Conservation (phyloP, 2,113 vertebrate genomes). For the Apaloderma vittatum region DNA sequence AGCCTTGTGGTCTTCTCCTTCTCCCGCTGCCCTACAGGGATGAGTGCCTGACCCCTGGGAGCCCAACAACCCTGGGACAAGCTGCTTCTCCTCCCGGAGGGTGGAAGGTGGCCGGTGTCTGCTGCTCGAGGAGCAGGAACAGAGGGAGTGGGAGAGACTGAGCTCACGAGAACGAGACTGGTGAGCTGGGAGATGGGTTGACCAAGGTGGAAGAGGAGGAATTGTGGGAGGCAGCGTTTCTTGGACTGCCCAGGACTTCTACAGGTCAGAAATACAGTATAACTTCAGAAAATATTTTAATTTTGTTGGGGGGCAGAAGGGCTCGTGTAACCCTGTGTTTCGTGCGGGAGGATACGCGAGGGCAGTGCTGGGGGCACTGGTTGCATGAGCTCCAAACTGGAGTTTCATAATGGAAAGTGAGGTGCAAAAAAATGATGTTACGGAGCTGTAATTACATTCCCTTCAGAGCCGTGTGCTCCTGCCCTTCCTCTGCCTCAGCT, state of each 20-base stretch:
- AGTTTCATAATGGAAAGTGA: not conserved
- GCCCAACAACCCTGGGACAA: rapidly evolving
- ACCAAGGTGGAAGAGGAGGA: not conserved
- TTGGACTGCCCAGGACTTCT: not conserved
- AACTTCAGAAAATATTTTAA: not conserved
- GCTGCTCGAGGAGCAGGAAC: not conserved
- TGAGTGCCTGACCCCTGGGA: not conserved
- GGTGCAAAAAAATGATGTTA: not conserved
- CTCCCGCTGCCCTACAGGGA: not conserved
- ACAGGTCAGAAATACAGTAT: not conserved
- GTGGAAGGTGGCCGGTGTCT: not conserved
- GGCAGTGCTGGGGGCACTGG: not conserved
- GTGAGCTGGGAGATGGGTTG: not conserved
- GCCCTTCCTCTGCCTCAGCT: not conserved
- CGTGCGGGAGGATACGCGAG: not conserved
- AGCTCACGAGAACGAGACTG: not conserved
- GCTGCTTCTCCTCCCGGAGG: not conserved
- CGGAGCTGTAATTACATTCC: not conserved
- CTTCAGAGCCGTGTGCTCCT: not conserved
- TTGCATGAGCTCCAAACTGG: not conserved
- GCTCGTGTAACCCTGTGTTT: not conserved
- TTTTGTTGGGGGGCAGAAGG: not conserved
- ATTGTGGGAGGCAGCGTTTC: not conserved
- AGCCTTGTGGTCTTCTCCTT: not conserved
- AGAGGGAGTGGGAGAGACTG: not conserved